Evolutionary conservation across 2,797 vertebrate genomes (phyloP).

Genomic region (Varecia variegata): DNA sequence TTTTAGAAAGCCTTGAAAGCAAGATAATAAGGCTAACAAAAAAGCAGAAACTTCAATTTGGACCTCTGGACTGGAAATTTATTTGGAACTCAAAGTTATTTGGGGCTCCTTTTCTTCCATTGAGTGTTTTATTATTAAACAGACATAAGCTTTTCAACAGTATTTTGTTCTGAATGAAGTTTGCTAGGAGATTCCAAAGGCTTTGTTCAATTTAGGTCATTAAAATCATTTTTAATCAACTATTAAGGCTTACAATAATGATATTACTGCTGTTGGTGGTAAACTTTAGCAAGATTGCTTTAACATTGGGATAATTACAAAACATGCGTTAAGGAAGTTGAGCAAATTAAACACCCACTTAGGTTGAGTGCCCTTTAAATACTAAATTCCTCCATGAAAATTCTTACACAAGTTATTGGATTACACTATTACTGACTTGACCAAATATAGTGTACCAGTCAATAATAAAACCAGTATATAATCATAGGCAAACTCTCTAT

Average conservation of each 20-base stretch:
- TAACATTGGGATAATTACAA: background rate
- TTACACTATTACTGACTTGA: background rate
- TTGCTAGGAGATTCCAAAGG: background rate
- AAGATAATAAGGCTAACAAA: background rate
- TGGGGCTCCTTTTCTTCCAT: background rate
- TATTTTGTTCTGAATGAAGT: background rate
- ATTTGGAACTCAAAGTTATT: background rate
- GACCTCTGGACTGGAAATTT: background rate
- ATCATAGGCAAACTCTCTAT: background rate
- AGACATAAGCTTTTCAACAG: background rate
- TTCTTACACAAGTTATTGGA: background rate
- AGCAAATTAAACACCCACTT: background rate
- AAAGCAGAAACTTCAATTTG: background rate
- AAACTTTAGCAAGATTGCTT: background rate
- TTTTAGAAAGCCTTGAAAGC: background rate
- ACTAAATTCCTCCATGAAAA: background rate
- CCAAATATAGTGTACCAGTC: background rate
- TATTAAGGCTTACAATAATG: background rate
- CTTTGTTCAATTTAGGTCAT: background rate
- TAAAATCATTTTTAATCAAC: background rate
- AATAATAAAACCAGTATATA: background rate
- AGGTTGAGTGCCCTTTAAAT: background rate
- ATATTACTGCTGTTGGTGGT: background rate
- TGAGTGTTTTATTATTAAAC: background rate
- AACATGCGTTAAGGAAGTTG: background rate